Evolutionary conservation across 2,888 invertebrate species (phyloP).

Genomic region (Dryocosmus kuriphilus): DNA sequence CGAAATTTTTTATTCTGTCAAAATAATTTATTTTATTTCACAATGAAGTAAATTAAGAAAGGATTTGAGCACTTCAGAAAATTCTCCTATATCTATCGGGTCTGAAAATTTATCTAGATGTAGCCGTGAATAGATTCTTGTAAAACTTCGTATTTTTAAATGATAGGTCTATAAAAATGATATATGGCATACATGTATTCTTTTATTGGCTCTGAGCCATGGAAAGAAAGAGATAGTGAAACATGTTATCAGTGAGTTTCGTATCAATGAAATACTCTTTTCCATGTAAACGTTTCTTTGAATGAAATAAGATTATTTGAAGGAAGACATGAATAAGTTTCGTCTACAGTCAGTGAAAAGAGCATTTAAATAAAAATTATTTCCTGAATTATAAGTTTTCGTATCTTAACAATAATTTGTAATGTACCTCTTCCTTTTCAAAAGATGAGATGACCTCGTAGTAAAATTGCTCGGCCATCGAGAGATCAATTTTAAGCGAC

Average conservation of each 20-base stretch:
- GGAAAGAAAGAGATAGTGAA: constrained; percentile 7
- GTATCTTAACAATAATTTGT: neutral
- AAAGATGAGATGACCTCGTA: constrained; percentile 76
- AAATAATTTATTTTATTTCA: neutral
- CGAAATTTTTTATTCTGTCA: neutral
- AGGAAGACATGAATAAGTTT: neutral
- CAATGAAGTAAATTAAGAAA: neutral
- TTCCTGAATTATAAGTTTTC: neutral
- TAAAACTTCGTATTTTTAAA: constrained; percentile 3
- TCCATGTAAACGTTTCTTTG: neutral
- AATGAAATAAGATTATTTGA: constrained; percentile 1
- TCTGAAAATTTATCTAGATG: neutral
- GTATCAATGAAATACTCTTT: constrained; percentile 31
- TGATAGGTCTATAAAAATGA: neutral
- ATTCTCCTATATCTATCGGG: neutral
- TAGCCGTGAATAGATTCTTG: neutral
- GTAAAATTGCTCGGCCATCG: constrained; percentile 75
- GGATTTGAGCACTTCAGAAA: neutral
- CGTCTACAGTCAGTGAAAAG: too few species aligned
- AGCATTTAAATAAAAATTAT: neutral
- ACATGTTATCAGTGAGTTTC: constrained; percentile 4
- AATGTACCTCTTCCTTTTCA: constrained; percentile 74
- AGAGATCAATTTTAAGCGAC: constrained; percentile 73
- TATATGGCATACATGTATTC: constrained; percentile 11
- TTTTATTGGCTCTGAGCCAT: constrained; percentile 28